A percentile compares a stretch with the other conserved stretches of the same genome.
These are phyloP conservation scores for Diachrysia chrysitis DNA, from an alignment of 2,888 invertebrate genomes.

Conservation along the genomic window DNA sequence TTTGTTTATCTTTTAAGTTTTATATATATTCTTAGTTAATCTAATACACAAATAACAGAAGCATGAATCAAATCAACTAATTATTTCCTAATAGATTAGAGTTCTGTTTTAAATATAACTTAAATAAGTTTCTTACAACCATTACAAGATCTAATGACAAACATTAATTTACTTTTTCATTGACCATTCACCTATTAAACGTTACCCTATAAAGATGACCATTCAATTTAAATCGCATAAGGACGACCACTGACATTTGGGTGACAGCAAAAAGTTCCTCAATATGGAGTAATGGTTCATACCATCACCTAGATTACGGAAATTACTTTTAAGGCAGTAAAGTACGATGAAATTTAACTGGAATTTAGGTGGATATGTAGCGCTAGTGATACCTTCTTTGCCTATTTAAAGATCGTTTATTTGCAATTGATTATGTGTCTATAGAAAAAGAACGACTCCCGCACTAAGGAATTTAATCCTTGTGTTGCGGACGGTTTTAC, in stretches of 20 bases:
- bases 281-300: conserved; percentile 20
- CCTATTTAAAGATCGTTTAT: background rate
- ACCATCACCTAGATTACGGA: conserved; percentile 28
- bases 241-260: conserved; percentile 49
- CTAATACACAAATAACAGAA: too few species aligned
- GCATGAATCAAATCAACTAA: too few species aligned
- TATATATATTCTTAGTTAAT: too few species aligned
- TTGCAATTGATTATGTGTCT: background rate
- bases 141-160: background rate
- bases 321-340: conserved; percentile 14
- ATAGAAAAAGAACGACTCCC: too few species aligned
- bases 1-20: too few species aligned
- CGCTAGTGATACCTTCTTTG: background rate
- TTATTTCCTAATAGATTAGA: too few species aligned
- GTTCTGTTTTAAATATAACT: too few species aligned
- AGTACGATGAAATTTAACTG: conserved; percentile 6
- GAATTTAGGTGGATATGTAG: conserved; percentile 1
- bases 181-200: conserved; percentile 1
- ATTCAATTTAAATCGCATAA: conserved; percentile 35
- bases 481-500: too few species aligned
- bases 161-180: conserved; percentile 9
- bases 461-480: too few species aligned
- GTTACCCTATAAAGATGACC: conserved; percentile 6
- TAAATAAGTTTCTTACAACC: background rate
- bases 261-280: conserved; percentile 20